Conservation (phyloP, 2,888 invertebrate genomes). For the Phyllotreta striolata region DNA sequence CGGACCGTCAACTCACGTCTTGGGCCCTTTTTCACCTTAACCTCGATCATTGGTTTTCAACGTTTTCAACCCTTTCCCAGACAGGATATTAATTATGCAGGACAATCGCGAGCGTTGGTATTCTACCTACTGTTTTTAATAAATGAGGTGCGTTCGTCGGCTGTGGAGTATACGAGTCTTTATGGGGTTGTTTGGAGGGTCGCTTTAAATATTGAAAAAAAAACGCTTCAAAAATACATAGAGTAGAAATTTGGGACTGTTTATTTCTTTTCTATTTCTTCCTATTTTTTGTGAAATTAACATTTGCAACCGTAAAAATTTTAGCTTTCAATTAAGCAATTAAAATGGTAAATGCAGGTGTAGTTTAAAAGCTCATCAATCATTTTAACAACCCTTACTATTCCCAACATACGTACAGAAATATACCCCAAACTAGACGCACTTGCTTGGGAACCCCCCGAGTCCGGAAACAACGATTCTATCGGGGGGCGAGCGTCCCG, state of each 20-base stretch:
- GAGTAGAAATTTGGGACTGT: no score
- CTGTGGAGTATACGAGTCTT: no score
- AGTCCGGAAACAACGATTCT: conserved; percentile 28
- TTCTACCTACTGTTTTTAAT: no score
- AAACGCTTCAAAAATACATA: no score
- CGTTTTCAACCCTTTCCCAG: conserved; percentile 27
- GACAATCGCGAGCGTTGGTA: conserved; percentile 3
- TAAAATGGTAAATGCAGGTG: no score
- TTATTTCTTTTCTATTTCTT: no score
- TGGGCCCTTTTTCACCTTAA: conserved; percentile 25
- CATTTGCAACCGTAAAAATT: no score
- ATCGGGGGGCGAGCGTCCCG: conserved; percentile 9
- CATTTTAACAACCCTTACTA: conserved; percentile 7
- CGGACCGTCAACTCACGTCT: conserved; percentile 22
- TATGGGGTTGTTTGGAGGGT: no score
- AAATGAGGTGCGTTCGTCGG: no score
- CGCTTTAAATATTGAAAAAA: no score
- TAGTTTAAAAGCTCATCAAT: background rate
- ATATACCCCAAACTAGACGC: background rate
- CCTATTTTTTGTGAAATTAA: no score
- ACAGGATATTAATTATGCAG: conserved; percentile 24
- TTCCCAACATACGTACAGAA: background rate
- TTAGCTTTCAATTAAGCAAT: no score
- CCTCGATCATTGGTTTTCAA: conserved; percentile 25
- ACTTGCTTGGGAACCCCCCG: conserved; percentile 5